Evolutionary conservation across 2,113 vertebrate species (phyloP), one percentile per base, ranked within the genome.

Genomic region (Trichechus manatus): DNA sequence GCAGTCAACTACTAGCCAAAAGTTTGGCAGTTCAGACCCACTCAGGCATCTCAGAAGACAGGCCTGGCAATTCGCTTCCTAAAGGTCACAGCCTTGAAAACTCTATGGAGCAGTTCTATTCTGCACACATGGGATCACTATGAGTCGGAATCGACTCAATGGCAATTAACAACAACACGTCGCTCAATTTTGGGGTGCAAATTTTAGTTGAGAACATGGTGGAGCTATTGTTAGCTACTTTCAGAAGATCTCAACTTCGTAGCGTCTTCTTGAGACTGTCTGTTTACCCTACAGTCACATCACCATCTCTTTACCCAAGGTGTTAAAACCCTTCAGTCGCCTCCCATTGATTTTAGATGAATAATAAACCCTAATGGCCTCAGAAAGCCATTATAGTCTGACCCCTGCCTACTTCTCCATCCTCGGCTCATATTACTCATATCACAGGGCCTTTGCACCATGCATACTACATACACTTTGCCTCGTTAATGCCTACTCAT

Each of bases 381-480:
- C 2, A 61, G 1, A 4, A 7, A 36, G n/a, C 14, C n/a, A 0
- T 56, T 79, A 42, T 3, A 13, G 1, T 36, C 66, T 83, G 64
- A 36, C 5, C 33, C 42, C 3, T 6, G 42, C 36, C 11, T 61
- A 27, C 4, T 9, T 61, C 44, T 89, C 63, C 27, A 13, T 20
- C 33, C 33, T 68, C 56, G 63, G 77, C 20, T 83, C 19, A 1
- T 1, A 10, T 39, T 1, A 61, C 3, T 53, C 53, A 23, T 5
- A n/a, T 9, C 14, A 13, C 39, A 86, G 27, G 44, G 50, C 0
- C 7, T 5, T 29, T n/a, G 6, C 63, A 6, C 15, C 25, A 27
- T 6, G 33, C 2, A 44, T 5, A 64, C 9, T 63, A 0, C 2
- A 11, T 1, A 23, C 4, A 22, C 3, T 15, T 6, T 14, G 39